These are phyloP conservation scores for Poecilus cupreus DNA, from an alignment of 2,888 invertebrate species.

Conservation along the genomic window DNA sequence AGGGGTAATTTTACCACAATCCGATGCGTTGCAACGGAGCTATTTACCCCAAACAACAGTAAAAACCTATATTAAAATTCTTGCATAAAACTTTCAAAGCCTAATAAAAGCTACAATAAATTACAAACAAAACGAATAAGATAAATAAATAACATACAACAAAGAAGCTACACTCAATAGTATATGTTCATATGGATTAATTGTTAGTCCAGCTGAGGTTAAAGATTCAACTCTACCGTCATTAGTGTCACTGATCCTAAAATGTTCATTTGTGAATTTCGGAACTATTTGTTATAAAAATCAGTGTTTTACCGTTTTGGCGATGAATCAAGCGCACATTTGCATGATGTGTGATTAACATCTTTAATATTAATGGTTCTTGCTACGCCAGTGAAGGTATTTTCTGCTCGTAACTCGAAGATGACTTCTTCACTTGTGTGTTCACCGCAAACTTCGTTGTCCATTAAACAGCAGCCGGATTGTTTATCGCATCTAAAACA, in stretches of 20 bases:
- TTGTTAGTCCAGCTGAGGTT: background rate
- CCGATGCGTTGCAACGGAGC: no score
- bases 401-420: conserved; percentile 63
- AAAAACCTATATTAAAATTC: no score
- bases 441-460: conserved; percentile 65
- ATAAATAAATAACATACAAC: conserved; percentile 18
- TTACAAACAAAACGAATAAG: background rate
- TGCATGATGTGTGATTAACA: conserved; percentile 67
- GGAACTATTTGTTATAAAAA: background rate
- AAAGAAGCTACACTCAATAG: background rate
- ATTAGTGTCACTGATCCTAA: background rate
- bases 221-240: background rate
- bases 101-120: background rate
- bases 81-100: no score
- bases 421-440: conserved; percentile 64
- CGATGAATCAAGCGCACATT: conserved; percentile 62
- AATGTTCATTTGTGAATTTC: background rate
- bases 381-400: conserved; percentile 57
- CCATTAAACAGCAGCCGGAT: conserved; percentile 67
- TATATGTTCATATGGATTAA: background rate
- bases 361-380: conserved; percentile 63
- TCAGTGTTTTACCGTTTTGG: conserved; percentile 59
- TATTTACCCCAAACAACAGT: no score
- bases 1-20: no score
- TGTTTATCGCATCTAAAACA: conserved; percentile 67